A percentile compares a stretch with the other conserved stretches of the same genome.
Evolutionary conservation across 1,140 invertebrate genomes (phyloP).

Genomic region (Maniola jurtina): DNA sequence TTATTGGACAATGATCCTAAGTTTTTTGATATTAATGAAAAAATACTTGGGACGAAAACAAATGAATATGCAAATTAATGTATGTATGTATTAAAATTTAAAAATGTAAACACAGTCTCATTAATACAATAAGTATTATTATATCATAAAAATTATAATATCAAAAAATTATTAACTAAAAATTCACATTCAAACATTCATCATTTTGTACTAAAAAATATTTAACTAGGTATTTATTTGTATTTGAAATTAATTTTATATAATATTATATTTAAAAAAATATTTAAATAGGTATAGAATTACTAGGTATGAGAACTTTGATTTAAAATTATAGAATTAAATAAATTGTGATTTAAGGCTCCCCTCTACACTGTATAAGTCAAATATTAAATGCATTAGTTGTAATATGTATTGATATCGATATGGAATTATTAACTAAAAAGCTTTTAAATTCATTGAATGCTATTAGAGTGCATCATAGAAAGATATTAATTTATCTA

Average conservation of each 20-base stretch:
- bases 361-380: background rate
- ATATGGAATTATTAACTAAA: background rate
- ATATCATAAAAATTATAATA: background rate
- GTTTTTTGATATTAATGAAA: background rate
- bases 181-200: background rate
- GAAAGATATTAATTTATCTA: background rate
- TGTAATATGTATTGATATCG: background rate
- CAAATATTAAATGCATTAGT: constrained; percentile 6
- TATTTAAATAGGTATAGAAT: background rate
- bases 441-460: background rate
- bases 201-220: constrained; percentile 21
- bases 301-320: background rate
- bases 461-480: background rate
- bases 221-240: background rate
- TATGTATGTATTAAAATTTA: background rate
- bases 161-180: constrained; percentile 4
- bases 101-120: background rate
- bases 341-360: background rate
- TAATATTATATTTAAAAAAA: background rate
- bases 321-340: background rate
- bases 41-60: background rate
- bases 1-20: too few species aligned
- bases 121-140: background rate
- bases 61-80: background rate
- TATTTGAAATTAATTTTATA: background rate